Conservation (phyloP, 2,888 invertebrate genomes). For the Agrotis exclamationis region DNA sequence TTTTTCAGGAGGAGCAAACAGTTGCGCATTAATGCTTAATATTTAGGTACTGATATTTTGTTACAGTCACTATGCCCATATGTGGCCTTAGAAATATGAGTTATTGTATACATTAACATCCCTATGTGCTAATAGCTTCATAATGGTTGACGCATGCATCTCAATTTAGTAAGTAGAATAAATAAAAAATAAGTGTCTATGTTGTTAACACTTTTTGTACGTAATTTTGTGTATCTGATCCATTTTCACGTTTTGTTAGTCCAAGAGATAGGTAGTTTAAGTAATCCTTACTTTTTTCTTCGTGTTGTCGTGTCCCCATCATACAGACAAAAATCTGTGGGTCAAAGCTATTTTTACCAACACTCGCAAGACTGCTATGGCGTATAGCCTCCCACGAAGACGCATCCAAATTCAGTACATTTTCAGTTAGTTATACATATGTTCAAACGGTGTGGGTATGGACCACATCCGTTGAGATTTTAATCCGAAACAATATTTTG, state of each 20-base stretch:
- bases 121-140: neutral
- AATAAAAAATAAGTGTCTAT: neutral
- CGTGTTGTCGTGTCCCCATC: no score
- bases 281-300: no score
- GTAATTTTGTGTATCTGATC: no score
- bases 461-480: neutral
- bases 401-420: neutral
- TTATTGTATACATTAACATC: neutral
- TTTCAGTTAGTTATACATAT: neutral
- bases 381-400: neutral
- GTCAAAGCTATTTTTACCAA: no score
- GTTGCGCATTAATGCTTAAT: no score
- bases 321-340: no score
- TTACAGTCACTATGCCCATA: neutral
- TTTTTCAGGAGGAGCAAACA: no score
- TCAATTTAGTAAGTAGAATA: neutral
- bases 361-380: no score
- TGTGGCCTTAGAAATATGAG: neutral
- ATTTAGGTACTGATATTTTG: no score
- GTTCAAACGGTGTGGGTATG: neutral
- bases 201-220: neutral
- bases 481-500: neutral
- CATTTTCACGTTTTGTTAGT: no score
- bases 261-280: no score
- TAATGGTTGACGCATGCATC: neutral